Percentiles rank a stretch among this genome's conserved stretches.
These are phyloP conservation scores for Fopius arisanus DNA, from an alignment of 1,140 invertebrate genomes.

Conservation along the genomic window DNA sequence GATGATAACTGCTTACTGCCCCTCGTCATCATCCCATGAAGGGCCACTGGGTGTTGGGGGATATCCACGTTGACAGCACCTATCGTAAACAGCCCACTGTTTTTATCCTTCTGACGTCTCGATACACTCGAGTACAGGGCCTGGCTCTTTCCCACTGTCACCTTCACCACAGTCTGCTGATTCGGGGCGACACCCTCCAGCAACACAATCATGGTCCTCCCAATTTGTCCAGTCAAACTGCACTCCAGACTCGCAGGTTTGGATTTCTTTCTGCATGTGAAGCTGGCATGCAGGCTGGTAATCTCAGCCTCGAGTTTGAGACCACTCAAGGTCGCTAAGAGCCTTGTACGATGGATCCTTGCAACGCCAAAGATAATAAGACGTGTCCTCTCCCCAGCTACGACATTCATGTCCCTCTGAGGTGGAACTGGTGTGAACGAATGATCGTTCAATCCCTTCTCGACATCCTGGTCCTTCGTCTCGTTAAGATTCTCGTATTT, in stretches of 20 bases:
- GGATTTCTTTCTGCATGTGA: conserved; percentile 82
- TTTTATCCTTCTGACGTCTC: conserved; percentile 81
- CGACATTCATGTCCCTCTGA: conserved; percentile 56
- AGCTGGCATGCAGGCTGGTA: conserved; percentile 80
- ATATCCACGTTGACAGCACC: conserved; percentile 93
- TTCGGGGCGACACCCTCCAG: conserved; percentile 88
- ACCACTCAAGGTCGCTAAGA: conserved; percentile 90
- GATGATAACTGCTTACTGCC: conserved; percentile 91
- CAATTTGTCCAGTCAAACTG: conserved; percentile 89
- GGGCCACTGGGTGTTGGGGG: conserved; percentile 94
- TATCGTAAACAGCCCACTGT: conserved; percentile 86
- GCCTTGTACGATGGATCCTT: conserved; percentile 85
- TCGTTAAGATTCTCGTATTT: conserved; percentile 54
- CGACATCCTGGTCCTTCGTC: conserved; percentile 57
- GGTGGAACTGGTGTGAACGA: conserved; percentile 65
- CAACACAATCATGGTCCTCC: conserved; percentile 90
- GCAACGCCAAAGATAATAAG: conserved; percentile 87
- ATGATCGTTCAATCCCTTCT: conserved; percentile 60
- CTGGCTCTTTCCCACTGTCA: conserved; percentile 91
- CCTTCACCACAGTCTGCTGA: conserved; percentile 93
- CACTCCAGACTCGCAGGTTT: conserved; percentile 79
- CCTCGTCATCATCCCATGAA: conserved; percentile 97
- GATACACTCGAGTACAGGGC: conserved; percentile 87
- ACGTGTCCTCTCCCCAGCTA: conserved; percentile 65
- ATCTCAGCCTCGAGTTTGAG: conserved; percentile 92